Base-by-base conservation (phyloP, 2,888 invertebrate species). In the Drosophila putrida region DNA sequence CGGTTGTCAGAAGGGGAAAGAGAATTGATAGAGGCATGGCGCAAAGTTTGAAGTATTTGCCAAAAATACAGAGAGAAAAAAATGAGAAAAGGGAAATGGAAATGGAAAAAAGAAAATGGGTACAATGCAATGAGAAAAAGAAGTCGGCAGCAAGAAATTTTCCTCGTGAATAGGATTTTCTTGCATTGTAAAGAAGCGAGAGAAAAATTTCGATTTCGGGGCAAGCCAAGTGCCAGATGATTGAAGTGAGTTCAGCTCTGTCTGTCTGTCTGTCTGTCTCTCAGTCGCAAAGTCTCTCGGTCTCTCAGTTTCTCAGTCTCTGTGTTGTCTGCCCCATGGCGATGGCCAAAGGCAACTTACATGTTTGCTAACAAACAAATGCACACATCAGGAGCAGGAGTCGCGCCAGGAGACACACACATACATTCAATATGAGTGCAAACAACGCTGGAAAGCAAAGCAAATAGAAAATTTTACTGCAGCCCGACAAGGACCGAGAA, bases 291-390 rank as follows among this genome's bases (percentile, higher is more conserved):
- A 51, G 31, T 54, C 31, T 50, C 49, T 58, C 25, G 2, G 36
- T 46, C 58, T 10, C 50, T 57, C 50, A 11, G 46, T 27, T 41
- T 2, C 31, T 6, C 6, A 25, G 36, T n/a, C 33, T 13, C 54
- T 50, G 41, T 51, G 46, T 25, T 49, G 53, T 44, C 58, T 54
- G 39, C 15, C 61, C 46, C 61, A 25, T 49, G 28, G 64, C 70
- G 73, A 68, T 80, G 81, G 82, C 82, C 82, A 83, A 88, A 88
- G 82, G 88, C 82, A 83, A 85, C 82, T 88, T 83, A 88, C 82
- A 88, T 83, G 82, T 83, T 83, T 83, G 82, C 86, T 88, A 85
- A 83, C 82, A 83, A 83, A 83, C 82, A 83, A 88, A 88, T 88
- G 88, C 82, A 80, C 65, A 69, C 77, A 77, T 82, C 79, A 78